A percentile compares a stretch with the other conserved stretches of the same genome.
Evolutionary conservation across 2,113 vertebrate genomes (phyloP).

Genomic region (Sturnira hondurensis): DNA sequence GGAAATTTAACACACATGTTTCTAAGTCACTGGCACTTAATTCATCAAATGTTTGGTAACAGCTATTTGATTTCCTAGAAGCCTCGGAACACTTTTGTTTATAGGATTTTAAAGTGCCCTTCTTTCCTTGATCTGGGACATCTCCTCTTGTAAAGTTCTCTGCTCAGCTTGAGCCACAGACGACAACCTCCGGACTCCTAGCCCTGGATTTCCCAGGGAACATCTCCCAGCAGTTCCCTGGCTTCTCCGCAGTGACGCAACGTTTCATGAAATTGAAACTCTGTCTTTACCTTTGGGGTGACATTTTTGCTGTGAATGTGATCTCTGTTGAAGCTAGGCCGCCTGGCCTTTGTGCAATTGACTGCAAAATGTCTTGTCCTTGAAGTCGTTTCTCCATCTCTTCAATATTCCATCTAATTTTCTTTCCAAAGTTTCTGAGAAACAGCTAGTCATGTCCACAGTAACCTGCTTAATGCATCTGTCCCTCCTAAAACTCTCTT

Average conservation of each 20-base stretch:
- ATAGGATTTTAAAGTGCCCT: constrained; percentile 49
- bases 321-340: neutral
- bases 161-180: neutral
- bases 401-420: neutral
- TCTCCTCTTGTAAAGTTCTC: constrained; percentile 21
- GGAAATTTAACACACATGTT: constrained; percentile 70
- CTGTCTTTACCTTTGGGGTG: neutral
- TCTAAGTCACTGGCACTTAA: constrained; percentile 65
- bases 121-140: constrained; percentile 36
- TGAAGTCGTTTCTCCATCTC: neutral
- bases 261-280: neutral
- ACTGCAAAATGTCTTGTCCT: neutral
- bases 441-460: neutral
- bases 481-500: neutral
- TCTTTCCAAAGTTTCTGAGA: neutral
- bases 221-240: neutral
- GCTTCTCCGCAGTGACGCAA: neutral
- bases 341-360: neutral
- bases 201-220: neutral
- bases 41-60: constrained; percentile 67
- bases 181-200: neutral
- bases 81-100: constrained; percentile 29
- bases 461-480: neutral
- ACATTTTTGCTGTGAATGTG: neutral
- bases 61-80: constrained; percentile 66